phyloP scores from a whole-genome alignment of 2,797 vertebrate species.

The Champsocephalus gunnari region DNA sequence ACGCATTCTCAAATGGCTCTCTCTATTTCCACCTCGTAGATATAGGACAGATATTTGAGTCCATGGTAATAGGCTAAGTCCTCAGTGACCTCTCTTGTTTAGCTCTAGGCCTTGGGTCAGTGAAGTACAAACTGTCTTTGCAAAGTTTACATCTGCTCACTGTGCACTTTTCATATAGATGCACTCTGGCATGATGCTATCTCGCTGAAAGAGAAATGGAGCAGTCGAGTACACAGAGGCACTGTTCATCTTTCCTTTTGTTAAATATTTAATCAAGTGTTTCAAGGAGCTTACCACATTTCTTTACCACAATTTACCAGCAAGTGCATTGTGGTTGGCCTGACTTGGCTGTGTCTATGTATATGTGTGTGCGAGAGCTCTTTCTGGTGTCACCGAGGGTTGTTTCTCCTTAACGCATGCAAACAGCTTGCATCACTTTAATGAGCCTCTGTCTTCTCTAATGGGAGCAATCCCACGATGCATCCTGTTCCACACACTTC shows the following conservation, averaged over 20 bases:
- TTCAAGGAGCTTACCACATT: constrained; percentile 77
- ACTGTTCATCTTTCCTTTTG: constrained; percentile 62
- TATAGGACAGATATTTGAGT: constrained; percentile 82
- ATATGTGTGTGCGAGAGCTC: constrained; percentile 27
- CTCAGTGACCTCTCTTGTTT: constrained; percentile 79
- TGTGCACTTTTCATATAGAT: constrained; percentile 71
- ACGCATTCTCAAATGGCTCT: constrained; percentile 74
- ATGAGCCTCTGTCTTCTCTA: constrained; percentile 65
- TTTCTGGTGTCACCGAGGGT: constrained; percentile 71
- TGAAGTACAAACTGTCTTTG: constrained; percentile 81
- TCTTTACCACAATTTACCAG: constrained; percentile 78
- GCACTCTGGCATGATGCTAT: constrained; percentile 47
- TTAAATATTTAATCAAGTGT: constrained; percentile 80
- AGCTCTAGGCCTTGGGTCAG: constrained; percentile 81
- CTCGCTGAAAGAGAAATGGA: constrained; percentile 60
- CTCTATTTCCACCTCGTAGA: constrained; percentile 69
- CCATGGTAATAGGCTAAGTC: constrained; percentile 73
- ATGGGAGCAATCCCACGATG: constrained; percentile 53
- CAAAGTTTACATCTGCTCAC: constrained; percentile 76
- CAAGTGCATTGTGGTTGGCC: constrained; percentile 71
- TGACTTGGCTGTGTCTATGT: constrained; percentile 60
- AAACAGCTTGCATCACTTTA: constrained; percentile 76
- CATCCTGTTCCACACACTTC: constrained; percentile 43
- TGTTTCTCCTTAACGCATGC: constrained; percentile 69
- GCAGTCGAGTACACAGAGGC: constrained; percentile 53